Percentiles rank a stretch among this genome's conserved stretches.
phyloP scores from a whole-genome alignment of 2,797 vertebrate species.

The Arnoldichthys spilopterus region DNA sequence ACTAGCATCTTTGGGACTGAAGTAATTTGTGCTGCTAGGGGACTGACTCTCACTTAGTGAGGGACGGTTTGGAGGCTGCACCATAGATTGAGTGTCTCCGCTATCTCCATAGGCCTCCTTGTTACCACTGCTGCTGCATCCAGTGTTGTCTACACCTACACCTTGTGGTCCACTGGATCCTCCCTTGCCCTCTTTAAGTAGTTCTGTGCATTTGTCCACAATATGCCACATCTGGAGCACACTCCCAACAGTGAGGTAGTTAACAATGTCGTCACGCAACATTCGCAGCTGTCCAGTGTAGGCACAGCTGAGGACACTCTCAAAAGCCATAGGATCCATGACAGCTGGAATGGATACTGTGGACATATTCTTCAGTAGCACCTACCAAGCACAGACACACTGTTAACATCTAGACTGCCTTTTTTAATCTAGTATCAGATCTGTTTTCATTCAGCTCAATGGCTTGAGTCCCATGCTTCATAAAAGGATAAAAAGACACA shows the following conservation, averaged over 20 bases:
- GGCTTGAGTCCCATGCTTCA: slow-evolving; percentile 33
- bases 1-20: slow-evolving; percentile 83
- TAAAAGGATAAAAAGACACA: slow-evolving; percentile 41
- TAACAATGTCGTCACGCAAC: slow-evolving; percentile 89
- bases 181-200: slow-evolving; percentile 80
- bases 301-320: slow-evolving; percentile 88
- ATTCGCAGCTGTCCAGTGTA: slow-evolving; percentile 91
- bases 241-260: slow-evolving; percentile 93
- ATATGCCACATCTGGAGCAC: slow-evolving; percentile 99
- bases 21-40: slow-evolving; percentile 94
- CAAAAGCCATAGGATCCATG: slow-evolving; percentile 92
- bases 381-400: slow-evolving; percentile 63
- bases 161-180: slow-evolving; percentile 47
- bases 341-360: slow-evolving; percentile 87
- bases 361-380: slow-evolving; percentile 92
- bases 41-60: slow-evolving; percentile 87
- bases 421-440: not conserved
- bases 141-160: slow-evolving; percentile 50
- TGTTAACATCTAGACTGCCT: not conserved
- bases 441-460: too few species aligned
- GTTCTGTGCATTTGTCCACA: slow-evolving; percentile 94
- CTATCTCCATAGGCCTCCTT: slow-evolving; percentile 35
- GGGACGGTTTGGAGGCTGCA: slow-evolving; percentile 65
- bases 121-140: slow-evolving; percentile 20
- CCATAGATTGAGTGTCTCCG: slow-evolving; percentile 57